Evolutionary conservation across 2,113 vertebrate genomes (phyloP).

Genomic region (Rhynchomys soricoides): DNA sequence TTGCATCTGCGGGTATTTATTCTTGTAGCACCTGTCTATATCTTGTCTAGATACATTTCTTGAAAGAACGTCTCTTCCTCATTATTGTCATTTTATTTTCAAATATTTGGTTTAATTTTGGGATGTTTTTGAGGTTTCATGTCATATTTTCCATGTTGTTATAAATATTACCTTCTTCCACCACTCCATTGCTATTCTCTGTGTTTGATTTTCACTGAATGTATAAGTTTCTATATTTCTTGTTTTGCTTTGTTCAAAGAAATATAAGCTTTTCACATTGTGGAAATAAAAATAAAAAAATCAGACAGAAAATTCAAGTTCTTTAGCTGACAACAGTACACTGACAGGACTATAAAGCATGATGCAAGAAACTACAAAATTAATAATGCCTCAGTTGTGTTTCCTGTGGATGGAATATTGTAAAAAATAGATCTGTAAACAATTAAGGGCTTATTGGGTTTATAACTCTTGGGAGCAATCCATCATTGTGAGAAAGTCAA

Average conservation of each 20-base stretch:
- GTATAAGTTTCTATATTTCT: neutral
- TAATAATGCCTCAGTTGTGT: neutral
- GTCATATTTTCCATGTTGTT: neutral
- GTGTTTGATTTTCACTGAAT: too few species aligned
- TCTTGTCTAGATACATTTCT: neutral
- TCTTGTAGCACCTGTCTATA: neutral
- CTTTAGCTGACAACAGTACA: neutral
- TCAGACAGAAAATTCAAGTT: neutral
- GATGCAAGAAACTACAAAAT: neutral
- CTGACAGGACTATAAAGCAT: neutral
- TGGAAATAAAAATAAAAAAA: too few species aligned
- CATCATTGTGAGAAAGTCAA: neutral
- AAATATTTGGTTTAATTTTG: neutral
- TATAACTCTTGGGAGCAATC: neutral
- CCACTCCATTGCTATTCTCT: neutral
- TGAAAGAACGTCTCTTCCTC: neutral
- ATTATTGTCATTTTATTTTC: neutral
- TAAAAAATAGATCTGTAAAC: neutral
- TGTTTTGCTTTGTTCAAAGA: neutral
- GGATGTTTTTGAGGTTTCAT: neutral
- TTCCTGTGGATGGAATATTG: neutral
- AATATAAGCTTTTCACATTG: too few species aligned
- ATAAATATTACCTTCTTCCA: neutral
- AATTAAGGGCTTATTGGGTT: neutral
- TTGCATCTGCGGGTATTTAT: neutral